These are phyloP conservation scores for Apodemus agrarius DNA, from an alignment of 2,797 vertebrate genomes.

Conservation along the genomic window DNA sequence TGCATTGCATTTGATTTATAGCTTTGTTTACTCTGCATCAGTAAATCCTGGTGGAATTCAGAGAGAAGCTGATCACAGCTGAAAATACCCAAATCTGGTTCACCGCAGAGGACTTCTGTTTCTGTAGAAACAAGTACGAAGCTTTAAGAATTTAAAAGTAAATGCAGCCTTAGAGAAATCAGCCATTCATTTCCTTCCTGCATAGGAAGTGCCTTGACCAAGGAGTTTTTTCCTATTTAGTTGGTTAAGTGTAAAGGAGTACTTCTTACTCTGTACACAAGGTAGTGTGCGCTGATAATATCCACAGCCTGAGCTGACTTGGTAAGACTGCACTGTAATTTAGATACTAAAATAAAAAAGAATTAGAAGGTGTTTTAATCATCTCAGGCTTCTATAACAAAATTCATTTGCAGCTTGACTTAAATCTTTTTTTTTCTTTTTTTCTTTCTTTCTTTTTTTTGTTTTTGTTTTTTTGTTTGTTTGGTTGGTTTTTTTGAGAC, in stretches of 20 bases:
- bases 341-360: background rate
- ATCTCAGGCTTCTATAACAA: background rate
- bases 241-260: slow-evolving; percentile 38
- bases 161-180: slow-evolving; percentile 12
- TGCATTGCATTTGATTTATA: slow-evolving; percentile 75
- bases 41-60: slow-evolving; percentile 58
- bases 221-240: background rate
- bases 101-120: slow-evolving; percentile 50
- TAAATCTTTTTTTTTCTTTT: too few relatives aligned
- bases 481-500: too few relatives aligned
- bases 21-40: slow-evolving; percentile 72
- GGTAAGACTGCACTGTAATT: background rate
- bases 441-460: too few relatives aligned
- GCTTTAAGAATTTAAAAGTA: slow-evolving; percentile 57
- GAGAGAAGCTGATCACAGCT: slow-evolving; percentile 69
- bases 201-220: slow-evolving; percentile 26
- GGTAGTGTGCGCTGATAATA: background rate
- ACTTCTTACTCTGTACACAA: background rate
- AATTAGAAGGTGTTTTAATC: background rate
- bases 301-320: background rate
- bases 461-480: too few relatives aligned
- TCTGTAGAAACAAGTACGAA: slow-evolving; percentile 55
- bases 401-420: background rate
- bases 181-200: background rate
- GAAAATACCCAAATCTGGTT: slow-evolving; percentile 68